A percentile compares a stretch with the other conserved stretches of the same genome.
phyloP scores from a whole-genome alignment of 2,888 invertebrate species.

The Sinhomidia bicolor region DNA sequence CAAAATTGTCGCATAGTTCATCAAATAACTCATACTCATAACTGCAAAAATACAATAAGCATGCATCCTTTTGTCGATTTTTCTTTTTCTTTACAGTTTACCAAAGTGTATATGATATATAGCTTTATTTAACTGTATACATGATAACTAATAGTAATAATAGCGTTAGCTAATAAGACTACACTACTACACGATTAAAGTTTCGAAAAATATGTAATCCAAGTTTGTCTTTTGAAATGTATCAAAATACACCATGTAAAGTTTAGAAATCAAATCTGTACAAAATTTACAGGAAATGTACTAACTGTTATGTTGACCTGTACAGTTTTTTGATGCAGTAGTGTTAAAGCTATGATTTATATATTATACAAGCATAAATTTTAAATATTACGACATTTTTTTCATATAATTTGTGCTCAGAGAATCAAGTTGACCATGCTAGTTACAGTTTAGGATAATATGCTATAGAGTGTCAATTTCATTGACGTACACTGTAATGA shows the following conservation, averaged over 20 bases:
- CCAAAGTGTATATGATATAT: neutral
- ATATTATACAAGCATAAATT: too few relatives aligned
- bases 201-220: too few relatives aligned
- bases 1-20: constrained; percentile 43
- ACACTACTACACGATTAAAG: too few relatives aligned
- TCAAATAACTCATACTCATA: neutral
- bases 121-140: neutral
- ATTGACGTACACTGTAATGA: neutral
- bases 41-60: constrained; percentile 25
- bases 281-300: neutral
- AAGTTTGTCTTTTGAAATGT: too few relatives aligned
- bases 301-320: neutral
- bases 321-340: neutral
- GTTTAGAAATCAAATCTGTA: neutral
- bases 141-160: too few relatives aligned
- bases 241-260: too few relatives aligned
- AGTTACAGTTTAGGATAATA: too few relatives aligned
- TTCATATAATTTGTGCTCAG: too few relatives aligned
- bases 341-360: too few relatives aligned
- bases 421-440: too few relatives aligned
- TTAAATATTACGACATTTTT: neutral
- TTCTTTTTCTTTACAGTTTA: neutral
- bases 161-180: too few relatives aligned
- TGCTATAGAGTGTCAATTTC: neutral
- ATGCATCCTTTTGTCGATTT: constrained; percentile 1